These are phyloP conservation scores for Tenualosa thibaudeaui DNA, from an alignment of 2,797 vertebrate genomes.

Conservation along the genomic window DNA sequence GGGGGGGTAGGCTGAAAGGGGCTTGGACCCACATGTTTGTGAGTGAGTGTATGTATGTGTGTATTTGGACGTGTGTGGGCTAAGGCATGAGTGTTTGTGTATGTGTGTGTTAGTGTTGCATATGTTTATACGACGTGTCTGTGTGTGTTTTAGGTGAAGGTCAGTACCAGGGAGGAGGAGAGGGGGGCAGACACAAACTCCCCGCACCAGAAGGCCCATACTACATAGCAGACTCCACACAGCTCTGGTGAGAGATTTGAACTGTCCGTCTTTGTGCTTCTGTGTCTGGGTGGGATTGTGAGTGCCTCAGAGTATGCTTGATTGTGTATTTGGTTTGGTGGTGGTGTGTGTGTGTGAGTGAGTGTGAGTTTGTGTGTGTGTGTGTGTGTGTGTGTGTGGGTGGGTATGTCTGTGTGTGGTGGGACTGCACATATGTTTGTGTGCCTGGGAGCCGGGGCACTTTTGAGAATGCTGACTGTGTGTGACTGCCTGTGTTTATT, in stretches of 20 bases:
- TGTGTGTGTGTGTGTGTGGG: conserved; percentile 11
- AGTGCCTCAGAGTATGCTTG: conserved; percentile 19
- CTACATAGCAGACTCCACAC: conserved; percentile 5
- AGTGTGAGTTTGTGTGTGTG: not conserved
- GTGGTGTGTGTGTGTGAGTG: not conserved
- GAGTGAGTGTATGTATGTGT: conserved; percentile 28
- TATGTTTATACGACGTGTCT: conserved; percentile 23
- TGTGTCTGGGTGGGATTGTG: conserved; percentile 33
- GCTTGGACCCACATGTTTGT: conserved; percentile 13
- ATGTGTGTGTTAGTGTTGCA: conserved; percentile 22
- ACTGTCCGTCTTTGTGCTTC: not conserved
- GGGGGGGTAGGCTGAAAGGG: conserved; percentile 24
- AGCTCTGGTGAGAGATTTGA: not conserved
- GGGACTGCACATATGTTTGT: conserved; percentile 31
- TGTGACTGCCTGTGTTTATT: conserved; percentile 46
- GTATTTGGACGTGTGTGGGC: conserved; percentile 8
- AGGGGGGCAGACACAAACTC: conserved; percentile 3
- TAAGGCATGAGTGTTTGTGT: conserved; percentile 15
- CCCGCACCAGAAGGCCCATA: not conserved
- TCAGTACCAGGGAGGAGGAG: conserved; percentile 17
- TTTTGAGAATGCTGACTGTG: conserved; percentile 50
- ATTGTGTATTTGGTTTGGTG: conserved; percentile 2
- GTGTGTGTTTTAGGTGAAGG: conserved; percentile 22
- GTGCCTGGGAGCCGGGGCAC: conserved; percentile 38
- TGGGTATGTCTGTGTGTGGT: conserved; percentile 11